These are phyloP conservation scores for Oxycera nigricornis DNA, from an alignment of 2,888 invertebrate genomes.

Conservation along the genomic window DNA sequence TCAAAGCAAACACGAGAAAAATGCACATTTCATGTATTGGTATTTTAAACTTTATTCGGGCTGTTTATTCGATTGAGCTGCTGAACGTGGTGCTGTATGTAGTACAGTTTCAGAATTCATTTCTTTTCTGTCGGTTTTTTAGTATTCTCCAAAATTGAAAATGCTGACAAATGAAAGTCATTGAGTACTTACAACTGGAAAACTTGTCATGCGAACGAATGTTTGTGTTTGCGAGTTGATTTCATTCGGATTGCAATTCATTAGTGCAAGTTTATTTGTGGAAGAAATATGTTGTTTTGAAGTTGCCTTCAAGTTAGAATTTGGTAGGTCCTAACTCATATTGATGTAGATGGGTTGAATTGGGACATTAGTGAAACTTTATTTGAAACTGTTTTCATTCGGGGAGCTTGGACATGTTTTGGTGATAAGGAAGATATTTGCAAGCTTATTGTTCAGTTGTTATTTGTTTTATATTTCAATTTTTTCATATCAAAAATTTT, in stretches of 20 bases:
- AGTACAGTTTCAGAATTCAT: constrained; percentile 3
- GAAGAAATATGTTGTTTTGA: too few relatives aligned
- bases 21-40: constrained; percentile 47
- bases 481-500: too few relatives aligned
- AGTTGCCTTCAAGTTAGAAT: too few relatives aligned
- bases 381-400: too few relatives aligned
- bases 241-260: not conserved
- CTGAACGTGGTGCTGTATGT: not conserved
- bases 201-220: constrained; percentile 28
- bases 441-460: too few relatives aligned
- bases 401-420: too few relatives aligned
- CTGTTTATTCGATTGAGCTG: constrained; percentile 17
- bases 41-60: constrained; percentile 24
- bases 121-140: constrained; percentile 23
- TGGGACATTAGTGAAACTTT: too few relatives aligned
- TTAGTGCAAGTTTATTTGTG: too few relatives aligned
- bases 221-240: not conserved
- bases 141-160: constrained; percentile 27
- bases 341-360: too few relatives aligned
- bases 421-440: too few relatives aligned
- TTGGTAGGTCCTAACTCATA: too few relatives aligned
- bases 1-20: constrained; percentile 47
- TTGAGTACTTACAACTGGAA: constrained; percentile 20
- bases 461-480: too few relatives aligned
- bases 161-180: constrained; percentile 36